Evolutionary conservation across 2,797 vertebrate species (phyloP), one percentile per base, ranked within the genome.

Genomic region (Sebastes hubbsi): DNA sequence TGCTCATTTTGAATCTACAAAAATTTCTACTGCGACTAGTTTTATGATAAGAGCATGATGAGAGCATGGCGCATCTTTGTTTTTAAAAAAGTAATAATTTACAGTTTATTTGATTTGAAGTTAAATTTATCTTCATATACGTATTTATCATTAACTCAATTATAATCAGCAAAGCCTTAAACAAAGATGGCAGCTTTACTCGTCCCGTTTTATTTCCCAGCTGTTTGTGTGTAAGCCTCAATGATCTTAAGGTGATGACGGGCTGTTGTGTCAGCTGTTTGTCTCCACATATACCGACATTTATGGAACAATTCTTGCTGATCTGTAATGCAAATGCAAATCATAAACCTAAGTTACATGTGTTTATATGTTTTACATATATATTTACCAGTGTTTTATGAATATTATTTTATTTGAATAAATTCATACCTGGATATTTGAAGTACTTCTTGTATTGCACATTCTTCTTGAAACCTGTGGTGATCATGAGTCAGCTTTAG

Each of bases 391-490:
- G 82, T 95, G 93, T 95, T 95, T 93, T 82, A 95, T 95, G 89
- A 93, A 94, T 88, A 90, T 78, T 88, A 89, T 90, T 94, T 93
- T 93, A 92, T 95, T 96, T 94, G 89, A 96, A 95, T 95, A 95
- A 95, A 96, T 84, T 62, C 52, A 71, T 74, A 73, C 36, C 13
- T 60, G 25, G 73, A 70, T 54, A 85, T 70, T 76, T 75, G 16
- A 76, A 61, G 2, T 54, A 34, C 3, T 3, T 72, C 14, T 46
- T 78, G 16, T 81, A 20, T 46, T 58, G 46, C 12, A 27, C 4
- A 25, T 49, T n/a, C 0, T 78, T 71, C 11, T 58, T 84, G 14
- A 25, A 49, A 71, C 36, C 3, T 71, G 6, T 60, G 32, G 24
- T 38, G 30, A 61, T 72, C 9, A 18, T 25, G 54, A 20, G 27